These are phyloP conservation scores for Hyperoplus lanceolatus DNA, from an alignment of 2,797 vertebrate species.

Conservation along the genomic window DNA sequence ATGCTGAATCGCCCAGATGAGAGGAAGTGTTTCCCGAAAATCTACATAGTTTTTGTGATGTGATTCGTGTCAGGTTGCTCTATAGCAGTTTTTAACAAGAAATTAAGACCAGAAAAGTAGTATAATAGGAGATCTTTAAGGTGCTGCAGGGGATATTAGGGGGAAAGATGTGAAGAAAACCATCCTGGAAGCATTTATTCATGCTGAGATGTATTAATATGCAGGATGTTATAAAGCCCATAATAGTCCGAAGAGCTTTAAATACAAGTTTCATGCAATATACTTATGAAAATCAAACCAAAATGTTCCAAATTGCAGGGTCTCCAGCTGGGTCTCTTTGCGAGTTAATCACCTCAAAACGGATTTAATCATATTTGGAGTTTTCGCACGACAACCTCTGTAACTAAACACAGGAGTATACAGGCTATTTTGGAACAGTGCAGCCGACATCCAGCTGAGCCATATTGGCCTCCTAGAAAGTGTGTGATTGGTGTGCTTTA, in stretches of 20 bases:
- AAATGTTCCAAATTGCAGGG: neutral
- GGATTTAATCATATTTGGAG: constrained; percentile 7
- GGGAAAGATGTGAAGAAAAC: neutral
- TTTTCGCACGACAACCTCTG: constrained; percentile 36
- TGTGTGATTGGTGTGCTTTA: constrained; percentile 46
- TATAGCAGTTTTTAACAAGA: too few species aligned
- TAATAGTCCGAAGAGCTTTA: neutral
- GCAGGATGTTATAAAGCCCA: neutral
- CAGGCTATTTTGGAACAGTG: neutral
- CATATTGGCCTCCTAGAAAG: constrained; percentile 9
- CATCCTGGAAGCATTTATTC: neutral
- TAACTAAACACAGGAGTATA: constrained; percentile 2
- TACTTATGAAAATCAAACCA: neutral
- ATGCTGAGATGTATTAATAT: neutral
- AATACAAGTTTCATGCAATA: neutral
- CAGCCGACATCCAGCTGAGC: constrained; percentile 6
- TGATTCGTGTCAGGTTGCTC: too few species aligned
- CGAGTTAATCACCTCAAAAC: constrained; percentile 18
- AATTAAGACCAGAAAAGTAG: too few species aligned
- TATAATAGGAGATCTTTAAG: too few species aligned
- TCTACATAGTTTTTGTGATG: too few species aligned
- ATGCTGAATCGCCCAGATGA: too few species aligned
- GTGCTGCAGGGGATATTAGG: neutral
- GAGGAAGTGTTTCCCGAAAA: too few species aligned
- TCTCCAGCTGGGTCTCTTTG: neutral